Conservation (phyloP, 2,113 vertebrate genomes). For the Mus spicilegus region DNA sequence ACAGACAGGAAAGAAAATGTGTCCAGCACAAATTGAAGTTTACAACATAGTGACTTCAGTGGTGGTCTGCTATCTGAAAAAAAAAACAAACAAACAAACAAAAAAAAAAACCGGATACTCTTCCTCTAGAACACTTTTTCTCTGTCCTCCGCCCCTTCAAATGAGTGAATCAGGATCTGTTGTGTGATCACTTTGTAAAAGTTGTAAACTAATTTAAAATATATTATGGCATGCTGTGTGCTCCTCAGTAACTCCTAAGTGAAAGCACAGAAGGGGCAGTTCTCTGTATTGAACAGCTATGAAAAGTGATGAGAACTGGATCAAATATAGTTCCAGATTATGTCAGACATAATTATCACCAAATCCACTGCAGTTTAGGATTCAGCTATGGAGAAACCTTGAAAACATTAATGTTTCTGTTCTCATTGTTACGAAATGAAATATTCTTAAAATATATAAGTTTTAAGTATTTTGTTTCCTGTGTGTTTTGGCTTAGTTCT, state of each 20-base stretch:
- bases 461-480: not conserved
- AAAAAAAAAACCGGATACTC: not conserved
- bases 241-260: not conserved
- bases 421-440: not conserved
- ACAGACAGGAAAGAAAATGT: not conserved
- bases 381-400: not conserved
- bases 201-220: not conserved
- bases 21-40: not conserved
- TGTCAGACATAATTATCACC: not conserved
- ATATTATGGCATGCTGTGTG: not conserved
- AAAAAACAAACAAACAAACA: too few relatives aligned
- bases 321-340: not conserved
- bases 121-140: not conserved
- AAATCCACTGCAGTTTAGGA: not conserved
- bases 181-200: not conserved
- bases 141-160: not conserved
- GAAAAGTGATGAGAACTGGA: not conserved
- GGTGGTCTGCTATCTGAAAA: not conserved
- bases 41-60: not conserved
- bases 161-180: not conserved
- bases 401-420: not conserved
- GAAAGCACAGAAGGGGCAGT: not conserved
- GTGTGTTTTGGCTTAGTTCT: not conserved
- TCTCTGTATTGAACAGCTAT: not conserved
- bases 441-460: not conserved